Percentiles rank a stretch among this genome's conserved stretches.
Evolutionary conservation across 2,888 invertebrate genomes (phyloP).

Genomic region (Entomobrya multifasciata): DNA sequence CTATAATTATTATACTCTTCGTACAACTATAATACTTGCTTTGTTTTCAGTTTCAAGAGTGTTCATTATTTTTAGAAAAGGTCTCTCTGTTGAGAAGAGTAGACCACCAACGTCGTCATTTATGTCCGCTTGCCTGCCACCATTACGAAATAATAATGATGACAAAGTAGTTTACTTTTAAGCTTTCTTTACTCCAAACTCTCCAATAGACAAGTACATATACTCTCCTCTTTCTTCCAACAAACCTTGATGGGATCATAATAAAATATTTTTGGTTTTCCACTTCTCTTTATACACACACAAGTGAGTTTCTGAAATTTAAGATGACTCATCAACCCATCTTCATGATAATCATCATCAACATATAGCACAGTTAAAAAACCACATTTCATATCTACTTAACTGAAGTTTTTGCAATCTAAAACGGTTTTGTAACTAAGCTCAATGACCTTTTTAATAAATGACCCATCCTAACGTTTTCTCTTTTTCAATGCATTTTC

Average conservation of each 20-base stretch:
- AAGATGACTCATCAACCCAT: conserved; percentile 25
- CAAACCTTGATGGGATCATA: no score
- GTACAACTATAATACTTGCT: not conserved
- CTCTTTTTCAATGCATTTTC: not conserved
- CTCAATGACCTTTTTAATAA: conserved; percentile 20
- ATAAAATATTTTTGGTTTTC: no score
- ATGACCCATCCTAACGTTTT: not conserved
- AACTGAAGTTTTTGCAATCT: conserved; percentile 1
- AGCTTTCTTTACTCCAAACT: no score
- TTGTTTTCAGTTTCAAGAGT: not conserved
- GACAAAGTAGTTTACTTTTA: conserved; percentile 54
- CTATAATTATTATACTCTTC: not conserved
- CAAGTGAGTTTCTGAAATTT: not conserved
- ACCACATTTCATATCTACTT: not conserved
- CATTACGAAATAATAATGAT: conserved; percentile 48
- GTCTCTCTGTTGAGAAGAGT: not conserved
- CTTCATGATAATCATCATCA: no score
- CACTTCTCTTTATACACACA: not conserved
- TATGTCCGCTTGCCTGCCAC: conserved; percentile 31
- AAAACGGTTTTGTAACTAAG: not conserved
- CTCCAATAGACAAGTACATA: no score
- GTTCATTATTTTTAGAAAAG: no score
- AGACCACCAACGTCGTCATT: conserved; percentile 37
- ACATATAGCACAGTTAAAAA: no score
- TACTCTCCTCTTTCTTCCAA: conserved; percentile 20